Evolutionary conservation across 2,113 vertebrate species (phyloP).

Genomic region (Sterna hirundo): DNA sequence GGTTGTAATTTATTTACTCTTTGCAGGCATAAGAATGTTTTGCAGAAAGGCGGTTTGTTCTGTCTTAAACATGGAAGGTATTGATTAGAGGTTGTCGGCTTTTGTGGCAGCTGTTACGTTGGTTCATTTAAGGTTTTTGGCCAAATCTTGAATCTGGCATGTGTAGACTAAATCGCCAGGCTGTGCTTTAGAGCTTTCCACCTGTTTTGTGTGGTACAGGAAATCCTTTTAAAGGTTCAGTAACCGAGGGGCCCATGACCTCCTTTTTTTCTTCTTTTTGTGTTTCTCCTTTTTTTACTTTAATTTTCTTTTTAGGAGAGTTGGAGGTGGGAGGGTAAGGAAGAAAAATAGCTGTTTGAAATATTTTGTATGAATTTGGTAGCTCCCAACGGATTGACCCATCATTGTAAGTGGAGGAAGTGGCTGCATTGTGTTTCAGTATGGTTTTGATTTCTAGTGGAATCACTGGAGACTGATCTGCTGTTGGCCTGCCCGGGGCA

Average conservation of each 20-base stretch:
- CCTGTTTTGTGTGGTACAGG: background rate
- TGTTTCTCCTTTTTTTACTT: background rate
- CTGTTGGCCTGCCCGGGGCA: background rate
- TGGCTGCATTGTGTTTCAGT: background rate
- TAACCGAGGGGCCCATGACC: rapidly evolving
- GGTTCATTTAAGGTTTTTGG: constrained; percentile 23
- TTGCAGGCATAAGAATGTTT: background rate
- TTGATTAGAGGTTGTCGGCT: constrained; percentile 1
- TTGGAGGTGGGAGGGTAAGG: background rate
- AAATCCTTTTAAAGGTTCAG: background rate
- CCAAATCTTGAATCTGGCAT: background rate
- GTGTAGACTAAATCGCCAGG: background rate
- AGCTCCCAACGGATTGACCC: background rate
- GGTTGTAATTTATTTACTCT: background rate
- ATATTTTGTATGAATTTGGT: background rate
- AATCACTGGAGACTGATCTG: background rate
- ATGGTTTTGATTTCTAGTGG: background rate
- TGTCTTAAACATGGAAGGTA: background rate
- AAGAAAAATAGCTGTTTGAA: background rate
- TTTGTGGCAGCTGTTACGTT: background rate
- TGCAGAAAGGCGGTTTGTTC: background rate
- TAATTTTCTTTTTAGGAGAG: background rate
- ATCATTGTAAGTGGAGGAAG: background rate
- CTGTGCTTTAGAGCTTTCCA: background rate
- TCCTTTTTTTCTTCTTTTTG: background rate